Percentiles rank a stretch among this genome's conserved stretches.
These are phyloP conservation scores for Eupeodes luniger DNA, from an alignment of 2,888 invertebrate species.

Conservation along the genomic window DNA sequence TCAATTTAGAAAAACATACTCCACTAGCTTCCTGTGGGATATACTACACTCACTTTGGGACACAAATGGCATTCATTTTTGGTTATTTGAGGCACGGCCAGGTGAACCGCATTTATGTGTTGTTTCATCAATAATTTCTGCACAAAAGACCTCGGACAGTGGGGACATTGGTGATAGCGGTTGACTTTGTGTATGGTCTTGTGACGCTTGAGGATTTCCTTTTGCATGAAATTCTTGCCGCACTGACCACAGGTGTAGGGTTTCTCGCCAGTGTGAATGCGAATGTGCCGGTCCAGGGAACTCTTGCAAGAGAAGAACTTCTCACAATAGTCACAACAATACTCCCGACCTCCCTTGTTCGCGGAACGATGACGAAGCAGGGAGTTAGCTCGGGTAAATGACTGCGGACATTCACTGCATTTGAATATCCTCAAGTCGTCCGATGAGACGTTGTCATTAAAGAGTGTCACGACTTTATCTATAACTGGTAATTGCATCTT, in stretches of 20 bases:
- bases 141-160: constrained; percentile 89
- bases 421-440: constrained; percentile 86
- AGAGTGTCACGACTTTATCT: neutral
- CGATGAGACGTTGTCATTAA: constrained; percentile 42
- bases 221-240: no score
- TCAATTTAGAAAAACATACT: no score
- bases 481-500: neutral
- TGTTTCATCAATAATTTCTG: constrained; percentile 88
- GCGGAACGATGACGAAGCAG: no score
- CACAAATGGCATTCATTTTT: constrained; percentile 89
- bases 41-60: constrained; percentile 85
- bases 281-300: no score
- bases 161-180: constrained; percentile 88
- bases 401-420: constrained; percentile 87
- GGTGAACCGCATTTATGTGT: constrained; percentile 87
- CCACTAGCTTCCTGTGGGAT: no score
- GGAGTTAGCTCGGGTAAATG: constrained; percentile 87
- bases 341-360: no score
- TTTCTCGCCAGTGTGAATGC: no score
- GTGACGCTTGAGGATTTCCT: constrained; percentile 88
- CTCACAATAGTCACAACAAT: no score
- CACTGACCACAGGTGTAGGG: no score
- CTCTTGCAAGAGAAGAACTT: no score
- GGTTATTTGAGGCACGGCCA: constrained; percentile 86
- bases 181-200: constrained; percentile 86